A percentile compares a stretch with the other conserved stretches of the same genome.
These are phyloP conservation scores for Drosophila borborema DNA, from an alignment of 2,888 invertebrate genomes.

Conservation along the genomic window DNA sequence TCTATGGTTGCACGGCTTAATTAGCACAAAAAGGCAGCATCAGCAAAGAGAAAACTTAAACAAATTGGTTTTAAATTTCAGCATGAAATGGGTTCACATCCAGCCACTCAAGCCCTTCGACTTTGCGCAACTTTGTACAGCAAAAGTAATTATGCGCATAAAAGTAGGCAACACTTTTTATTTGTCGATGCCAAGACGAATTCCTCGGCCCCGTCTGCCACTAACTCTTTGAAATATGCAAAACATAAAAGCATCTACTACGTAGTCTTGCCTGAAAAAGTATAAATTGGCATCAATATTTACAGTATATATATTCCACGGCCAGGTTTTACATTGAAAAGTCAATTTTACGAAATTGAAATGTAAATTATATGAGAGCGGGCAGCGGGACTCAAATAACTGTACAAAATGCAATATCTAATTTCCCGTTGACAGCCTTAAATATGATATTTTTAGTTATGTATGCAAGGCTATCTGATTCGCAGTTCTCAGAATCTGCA, in stretches of 20 bases:
- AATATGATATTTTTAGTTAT: conserved; percentile 22
- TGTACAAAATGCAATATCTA: conserved; percentile 10
- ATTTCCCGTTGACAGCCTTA: conserved; percentile 45
- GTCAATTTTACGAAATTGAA: conserved; percentile 63
- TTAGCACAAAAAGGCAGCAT: conserved; percentile 64
- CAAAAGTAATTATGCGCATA: conserved; percentile 60
- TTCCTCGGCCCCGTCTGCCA: background rate
- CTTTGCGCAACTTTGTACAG: conserved; percentile 15
- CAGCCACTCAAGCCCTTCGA: conserved; percentile 9
- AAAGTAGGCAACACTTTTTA: conserved; percentile 53
- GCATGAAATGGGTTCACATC: conserved; percentile 40
- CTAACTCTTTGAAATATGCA: background rate
- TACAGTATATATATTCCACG: conserved; percentile 6
- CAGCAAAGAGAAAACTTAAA: conserved; percentile 37
- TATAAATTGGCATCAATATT: too few species aligned
- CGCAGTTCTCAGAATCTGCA: too few species aligned
- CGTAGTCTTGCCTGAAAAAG: background rate
- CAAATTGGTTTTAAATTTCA: conserved; percentile 71
- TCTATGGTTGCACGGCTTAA: conserved; percentile 50
- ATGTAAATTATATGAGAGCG: conserved; percentile 55
- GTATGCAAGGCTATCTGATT: too few species aligned
- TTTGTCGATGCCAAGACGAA: background rate
- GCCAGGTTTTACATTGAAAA: conserved; percentile 43
- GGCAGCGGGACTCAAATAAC: background rate
- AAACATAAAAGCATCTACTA: background rate